These are phyloP conservation scores for Bradypodion pumilum DNA, from an alignment of 2,797 vertebrate genomes.

Conservation along the genomic window DNA sequence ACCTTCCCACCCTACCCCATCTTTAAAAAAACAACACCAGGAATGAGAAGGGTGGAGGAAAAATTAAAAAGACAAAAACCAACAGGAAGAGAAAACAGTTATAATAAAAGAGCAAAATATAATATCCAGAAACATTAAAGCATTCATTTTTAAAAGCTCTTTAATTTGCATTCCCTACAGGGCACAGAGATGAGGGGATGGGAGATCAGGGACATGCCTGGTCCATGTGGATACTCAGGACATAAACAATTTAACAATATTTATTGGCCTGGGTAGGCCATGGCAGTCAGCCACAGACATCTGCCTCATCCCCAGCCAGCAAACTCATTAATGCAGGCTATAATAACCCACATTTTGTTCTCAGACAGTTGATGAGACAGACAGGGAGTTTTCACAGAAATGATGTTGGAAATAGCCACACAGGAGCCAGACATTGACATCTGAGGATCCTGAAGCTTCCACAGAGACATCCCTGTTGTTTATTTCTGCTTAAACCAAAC, in stretches of 20 bases:
- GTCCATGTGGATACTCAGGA: neutral
- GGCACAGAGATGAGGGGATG: neutral
- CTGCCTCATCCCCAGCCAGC: neutral
- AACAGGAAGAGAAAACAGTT: neutral
- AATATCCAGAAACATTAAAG: neutral
- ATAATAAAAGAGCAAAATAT: too few species aligned
- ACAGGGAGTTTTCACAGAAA: neutral
- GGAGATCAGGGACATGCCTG: neutral
- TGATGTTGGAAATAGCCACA: neutral
- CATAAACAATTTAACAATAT: neutral
- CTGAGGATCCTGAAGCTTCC: neutral
- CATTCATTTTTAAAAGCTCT: neutral
- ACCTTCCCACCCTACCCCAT: too few species aligned
- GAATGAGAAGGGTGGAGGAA: neutral
- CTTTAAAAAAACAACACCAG: too few species aligned
- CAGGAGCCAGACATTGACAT: neutral
- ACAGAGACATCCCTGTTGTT: neutral
- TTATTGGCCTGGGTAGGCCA: neutral
- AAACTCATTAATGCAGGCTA: neutral
- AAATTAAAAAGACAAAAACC: neutral
- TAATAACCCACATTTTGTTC: neutral
- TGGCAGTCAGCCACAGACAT: constrained; percentile 5
- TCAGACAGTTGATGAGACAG: neutral
- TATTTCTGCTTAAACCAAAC: neutral
- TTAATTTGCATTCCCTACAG: neutral